A percentile compares a stretch with the other conserved stretches of the same genome.
phyloP scores from a whole-genome alignment of 37 sponge, comb jelly and placozoan species.

The Bolinopsis microptera region DNA sequence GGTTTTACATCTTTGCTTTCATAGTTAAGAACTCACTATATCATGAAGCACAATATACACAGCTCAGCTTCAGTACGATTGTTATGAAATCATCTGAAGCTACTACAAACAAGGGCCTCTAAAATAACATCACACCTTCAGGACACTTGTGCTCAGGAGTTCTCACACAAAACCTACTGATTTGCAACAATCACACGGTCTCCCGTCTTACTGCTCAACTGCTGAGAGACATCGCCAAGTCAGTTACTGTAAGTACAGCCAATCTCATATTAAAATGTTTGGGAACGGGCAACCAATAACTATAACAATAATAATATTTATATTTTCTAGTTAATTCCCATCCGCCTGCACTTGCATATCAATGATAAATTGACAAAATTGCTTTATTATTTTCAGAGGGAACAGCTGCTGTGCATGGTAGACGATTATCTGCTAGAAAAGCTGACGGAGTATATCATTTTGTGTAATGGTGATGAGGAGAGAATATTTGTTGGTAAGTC shows the following conservation, averaged over 20 bases:
- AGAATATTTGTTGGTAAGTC: conserved; percentile 51
- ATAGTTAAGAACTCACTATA: too few relatives aligned
- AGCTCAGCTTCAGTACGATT: too few relatives aligned
- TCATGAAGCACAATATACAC: too few relatives aligned
- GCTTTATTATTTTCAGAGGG: background rate
- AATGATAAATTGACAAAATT: background rate
- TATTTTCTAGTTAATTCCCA: too few relatives aligned
- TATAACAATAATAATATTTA: too few relatives aligned
- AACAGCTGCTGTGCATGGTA: conserved; percentile 55
- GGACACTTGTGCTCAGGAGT: conserved; percentile 60
- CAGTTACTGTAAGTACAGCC: conserved; percentile 61
- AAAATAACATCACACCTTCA: too few relatives aligned
- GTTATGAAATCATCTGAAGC: too few relatives aligned
- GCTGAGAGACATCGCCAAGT: conserved; percentile 25
- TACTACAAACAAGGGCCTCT: too few relatives aligned
- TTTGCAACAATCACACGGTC: conserved; percentile 18
- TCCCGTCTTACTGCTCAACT: conserved; percentile 23
- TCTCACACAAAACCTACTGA: conserved; percentile 50
- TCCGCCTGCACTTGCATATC: too few relatives aligned
- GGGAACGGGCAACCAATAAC: too few relatives aligned
- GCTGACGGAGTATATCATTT: conserved; percentile 50
- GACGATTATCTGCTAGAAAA: conserved; percentile 46
- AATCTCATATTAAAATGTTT: too few relatives aligned
- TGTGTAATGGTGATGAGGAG: conserved; percentile 42
- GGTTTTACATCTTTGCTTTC: too few relatives aligned